phyloP scores from a whole-genome alignment of 1,140 invertebrate genomes.

The Scaptodrosophila lebanonensis region DNA sequence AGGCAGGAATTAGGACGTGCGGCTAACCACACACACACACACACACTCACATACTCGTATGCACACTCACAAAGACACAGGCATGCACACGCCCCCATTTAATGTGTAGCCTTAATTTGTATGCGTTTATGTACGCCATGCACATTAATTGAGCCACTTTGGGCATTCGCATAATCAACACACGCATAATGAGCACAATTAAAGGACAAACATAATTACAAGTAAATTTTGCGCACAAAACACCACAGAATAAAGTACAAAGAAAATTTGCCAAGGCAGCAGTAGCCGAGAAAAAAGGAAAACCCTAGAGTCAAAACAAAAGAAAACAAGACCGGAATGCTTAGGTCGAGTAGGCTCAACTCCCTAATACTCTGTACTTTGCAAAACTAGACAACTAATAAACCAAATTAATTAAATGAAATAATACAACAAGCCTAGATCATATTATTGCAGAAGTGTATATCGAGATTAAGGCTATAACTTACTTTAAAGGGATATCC shows the following conservation, averaged over 20 bases:
- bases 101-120: constrained; percentile 24
- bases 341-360: no score
- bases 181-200: constrained; percentile 72
- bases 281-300: constrained; percentile 2
- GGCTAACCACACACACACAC: constrained; percentile 22
- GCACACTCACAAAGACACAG: neutral
- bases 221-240: constrained; percentile 37
- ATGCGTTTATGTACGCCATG: constrained; percentile 7
- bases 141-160: constrained; percentile 71
- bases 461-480: no score
- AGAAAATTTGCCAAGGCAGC: neutral
- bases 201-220: constrained; percentile 74
- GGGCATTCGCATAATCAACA: constrained; percentile 57
- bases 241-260: constrained; percentile 9
- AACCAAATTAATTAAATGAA: no score
- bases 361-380: no score
- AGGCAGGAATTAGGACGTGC: no score
- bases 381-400: no score
- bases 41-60: neutral
- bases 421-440: no score
- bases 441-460: no score
- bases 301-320: neutral
- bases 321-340: no score
- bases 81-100: neutral
- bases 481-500: no score